Evolutionary conservation across 2,888 invertebrate genomes (phyloP).

Genomic region (Ennomos quercinarius): DNA sequence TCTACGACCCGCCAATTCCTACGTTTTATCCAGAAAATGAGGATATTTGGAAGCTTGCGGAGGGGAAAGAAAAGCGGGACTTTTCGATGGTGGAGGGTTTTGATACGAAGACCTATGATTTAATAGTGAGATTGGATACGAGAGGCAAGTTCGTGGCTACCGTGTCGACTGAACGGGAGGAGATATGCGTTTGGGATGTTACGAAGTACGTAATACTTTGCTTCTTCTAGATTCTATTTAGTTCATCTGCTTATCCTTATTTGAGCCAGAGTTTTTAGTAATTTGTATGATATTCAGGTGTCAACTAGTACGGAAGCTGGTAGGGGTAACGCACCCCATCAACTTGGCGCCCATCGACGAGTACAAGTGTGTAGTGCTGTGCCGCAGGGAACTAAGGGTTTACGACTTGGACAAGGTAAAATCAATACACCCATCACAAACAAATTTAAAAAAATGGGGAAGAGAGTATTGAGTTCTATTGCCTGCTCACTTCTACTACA

Average conservation of each 20-base stretch:
- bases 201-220: conserved; percentile 58
- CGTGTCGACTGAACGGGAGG: conserved; percentile 90
- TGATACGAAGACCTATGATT: conserved; percentile 84
- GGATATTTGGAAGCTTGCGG: conserved; percentile 69
- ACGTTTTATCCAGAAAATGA: conserved; percentile 86
- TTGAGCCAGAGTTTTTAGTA: too few relatives aligned
- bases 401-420: conserved; percentile 91
- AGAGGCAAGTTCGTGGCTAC: conserved; percentile 91
- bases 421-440: background rate
- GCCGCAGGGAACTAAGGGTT: conserved; percentile 91
- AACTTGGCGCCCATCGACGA: conserved; percentile 92
- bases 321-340: conserved; percentile 91
- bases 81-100: conserved; percentile 69
- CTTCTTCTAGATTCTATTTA: too few relatives aligned
- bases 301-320: conserved; percentile 88
- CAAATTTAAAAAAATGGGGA: too few relatives aligned
- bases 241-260: too few relatives aligned
- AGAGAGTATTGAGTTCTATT: too few relatives aligned
- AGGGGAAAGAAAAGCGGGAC: conserved; percentile 63
- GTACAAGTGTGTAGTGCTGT: conserved; percentile 91
- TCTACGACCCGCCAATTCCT: conserved; percentile 84
- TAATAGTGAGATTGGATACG: conserved; percentile 87
- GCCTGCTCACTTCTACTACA: too few relatives aligned
- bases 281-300: conserved; percentile 69
- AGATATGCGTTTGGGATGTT: conserved; percentile 94